Base-by-base conservation (phyloP, 2,797 vertebrate species). In the Knipowitschia caucasica region DNA sequence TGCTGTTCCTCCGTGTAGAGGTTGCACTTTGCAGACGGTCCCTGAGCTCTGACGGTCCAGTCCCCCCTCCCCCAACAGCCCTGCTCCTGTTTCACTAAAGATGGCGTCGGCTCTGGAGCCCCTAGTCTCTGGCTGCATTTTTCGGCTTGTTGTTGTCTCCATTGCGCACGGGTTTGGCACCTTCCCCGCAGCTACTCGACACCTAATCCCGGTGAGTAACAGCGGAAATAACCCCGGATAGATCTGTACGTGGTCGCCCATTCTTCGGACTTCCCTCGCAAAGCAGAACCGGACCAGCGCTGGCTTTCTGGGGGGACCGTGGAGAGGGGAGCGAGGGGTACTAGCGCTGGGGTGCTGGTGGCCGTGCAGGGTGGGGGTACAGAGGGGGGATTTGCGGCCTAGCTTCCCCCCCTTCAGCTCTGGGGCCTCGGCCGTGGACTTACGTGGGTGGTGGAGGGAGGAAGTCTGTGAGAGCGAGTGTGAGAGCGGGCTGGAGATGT, bases 41-140 rank as follows among this genome's bases (percentile, higher is more conserved):
- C 90, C 89, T 88, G 63, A 77, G 82, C 74, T 75, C 62, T 80
- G 80, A 68, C 84, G 63, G 76, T 76, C 83, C 79, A 42, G 71
- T 77, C 80, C 90, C 88, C 86, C 89, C 86, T 86, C 86, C 90
- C 89, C 88, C 87, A 84, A 81, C 72, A 78, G 72, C 86, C 74
- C 71, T 77, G 90, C 90, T 91, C 88, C 87, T 85, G 89, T 92
- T 91, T 90, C 89, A 89, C 89, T 91, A 90, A 92, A 92, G 90
- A 92, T 92, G 91, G 91, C 91, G 91, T 80, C 88, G 82, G 89
- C 89, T 89, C 75, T 70, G 78, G 86, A 90, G 88, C 82, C 85
- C 61, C 87, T 82, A 82, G 76, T 91, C 87, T 87, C 83, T 83
- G 89, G 83, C 88, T 92, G 86, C 88, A 85, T 86, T 91, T 84